These are phyloP conservation scores for Echeneis naucrates DNA, from an alignment of 2,797 vertebrate genomes.

Conservation along the genomic window DNA sequence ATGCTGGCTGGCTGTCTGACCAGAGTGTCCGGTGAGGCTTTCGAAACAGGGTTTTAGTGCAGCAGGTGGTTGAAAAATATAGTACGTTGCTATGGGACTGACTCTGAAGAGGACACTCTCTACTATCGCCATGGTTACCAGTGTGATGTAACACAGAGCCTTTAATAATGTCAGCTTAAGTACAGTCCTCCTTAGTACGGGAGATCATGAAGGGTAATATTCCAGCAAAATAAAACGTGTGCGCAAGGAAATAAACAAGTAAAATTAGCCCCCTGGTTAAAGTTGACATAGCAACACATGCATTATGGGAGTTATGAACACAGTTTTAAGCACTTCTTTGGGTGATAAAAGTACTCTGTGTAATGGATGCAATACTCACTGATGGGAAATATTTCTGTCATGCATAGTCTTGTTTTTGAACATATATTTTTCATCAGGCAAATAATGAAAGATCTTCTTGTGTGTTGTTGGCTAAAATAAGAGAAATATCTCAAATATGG, in stretches of 20 bases:
- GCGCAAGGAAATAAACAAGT: not conserved
- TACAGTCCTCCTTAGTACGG: not conserved
- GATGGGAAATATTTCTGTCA: not conserved
- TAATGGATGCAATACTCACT: not conserved
- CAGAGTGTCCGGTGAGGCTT: conserved; percentile 90
- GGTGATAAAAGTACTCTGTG: not conserved
- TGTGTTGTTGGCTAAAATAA: not conserved
- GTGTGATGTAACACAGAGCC: not conserved
- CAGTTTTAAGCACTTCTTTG: not conserved
- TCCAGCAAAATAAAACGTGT: not conserved
- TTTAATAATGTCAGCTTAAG: not conserved
- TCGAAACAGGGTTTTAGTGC: not conserved
- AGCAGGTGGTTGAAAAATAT: not conserved
- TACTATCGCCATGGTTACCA: conserved; percentile 4
- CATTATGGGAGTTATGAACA: not conserved
- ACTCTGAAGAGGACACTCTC: not conserved
- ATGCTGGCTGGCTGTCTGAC: conserved; percentile 95
- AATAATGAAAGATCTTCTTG: not conserved
- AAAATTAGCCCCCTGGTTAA: conserved; percentile 1
- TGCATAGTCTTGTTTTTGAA: not conserved
- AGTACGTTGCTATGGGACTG: not conserved
- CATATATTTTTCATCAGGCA: not conserved
- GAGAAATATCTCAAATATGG: not conserved
- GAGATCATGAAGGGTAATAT: not conserved
- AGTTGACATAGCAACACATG: conserved; percentile 18